Base-by-base conservation (phyloP, 2,888 invertebrate genomes). In the Macrosiphum euphorbiae region DNA sequence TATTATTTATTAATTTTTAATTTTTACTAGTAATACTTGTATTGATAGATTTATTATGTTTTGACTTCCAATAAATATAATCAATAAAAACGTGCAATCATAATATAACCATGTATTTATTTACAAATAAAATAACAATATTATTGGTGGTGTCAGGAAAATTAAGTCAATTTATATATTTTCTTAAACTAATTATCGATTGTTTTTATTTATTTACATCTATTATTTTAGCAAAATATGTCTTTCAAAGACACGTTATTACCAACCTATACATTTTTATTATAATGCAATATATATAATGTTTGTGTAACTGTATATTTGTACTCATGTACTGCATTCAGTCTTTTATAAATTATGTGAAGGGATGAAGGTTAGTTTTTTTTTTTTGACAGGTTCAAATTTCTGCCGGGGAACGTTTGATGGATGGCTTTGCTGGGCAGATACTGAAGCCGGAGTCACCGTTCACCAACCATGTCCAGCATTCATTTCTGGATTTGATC, bases 351-450 rank as follows among this genome's bases (percentile, higher is more conserved):
- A n/a, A 41, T 86, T 47, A 58, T 87, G 35, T 35, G 41, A 78
- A 84, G 84, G n/a, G 13, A 87, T 92, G 84, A 13, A 92, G 3
- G 78, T 88, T 84, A 8, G 20, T 84, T 47, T 47, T 47, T 47
- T 44, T 92, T 67, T 94, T 84, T 94, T 89, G 85, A 92, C 86
- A 92, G 89, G 92, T 85, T 84, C 58, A 88, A 95, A 96, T 88
- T 97, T 96, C 96, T 98, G 98, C 96, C 96, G 96, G 88, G 97
- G 97, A 95, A 97, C 97, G 55, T 98, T 97, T 96, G 98, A 98
- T 96, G 97, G 97, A 91, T 98, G 98, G 98, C 97, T 97, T 52
- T 98, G 98, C 96, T 97, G 97, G 97, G 97, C 97, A 94, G 97
- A 97, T 96, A 98, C 98, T 28, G 96, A 96, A 84, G 96, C 97